These are phyloP conservation scores for Aethina tumida DNA, from an alignment of 1,140 invertebrate species.

Conservation along the genomic window DNA sequence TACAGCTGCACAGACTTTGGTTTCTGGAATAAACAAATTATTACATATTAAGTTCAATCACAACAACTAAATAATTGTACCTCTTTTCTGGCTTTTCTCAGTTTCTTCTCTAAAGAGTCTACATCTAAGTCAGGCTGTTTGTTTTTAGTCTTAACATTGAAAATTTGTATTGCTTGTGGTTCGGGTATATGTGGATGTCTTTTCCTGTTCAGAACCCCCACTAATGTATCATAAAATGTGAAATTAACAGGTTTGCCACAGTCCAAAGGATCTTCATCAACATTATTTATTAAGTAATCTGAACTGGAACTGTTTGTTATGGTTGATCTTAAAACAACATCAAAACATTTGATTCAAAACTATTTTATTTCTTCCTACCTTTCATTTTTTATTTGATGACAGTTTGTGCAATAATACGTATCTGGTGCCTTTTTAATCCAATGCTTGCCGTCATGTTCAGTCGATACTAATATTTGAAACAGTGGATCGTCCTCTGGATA, in stretches of 20 bases:
- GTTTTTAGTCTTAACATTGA: slow-evolving; percentile 49
- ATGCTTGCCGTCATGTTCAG: slow-evolving; percentile 47
- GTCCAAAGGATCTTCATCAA: slow-evolving; percentile 59
- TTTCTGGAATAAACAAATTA: slow-evolving; percentile 48
- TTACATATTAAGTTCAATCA: slow-evolving; percentile 6
- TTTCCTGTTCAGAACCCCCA: slow-evolving; percentile 65
- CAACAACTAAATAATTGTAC: slow-evolving; percentile 29
- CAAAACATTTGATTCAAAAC: neutral
- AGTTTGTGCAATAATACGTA: slow-evolving; percentile 32
- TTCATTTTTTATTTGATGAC: slow-evolving; percentile 16
- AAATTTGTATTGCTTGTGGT: slow-evolving; percentile 62
- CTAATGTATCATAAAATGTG: slow-evolving; percentile 79
- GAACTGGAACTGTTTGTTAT: slow-evolving; percentile 8
- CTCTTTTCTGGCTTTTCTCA: slow-evolving; percentile 74
- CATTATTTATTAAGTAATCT: slow-evolving; percentile 4
- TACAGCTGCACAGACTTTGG: slow-evolving; percentile 77
- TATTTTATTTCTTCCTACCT: slow-evolving; percentile 4
- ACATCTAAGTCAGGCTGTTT: slow-evolving; percentile 65
- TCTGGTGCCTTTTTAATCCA: slow-evolving; percentile 48
- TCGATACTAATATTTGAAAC: slow-evolving; percentile 55
- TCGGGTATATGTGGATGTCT: slow-evolving; percentile 48
- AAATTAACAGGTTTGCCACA: slow-evolving; percentile 82
- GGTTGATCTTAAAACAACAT: slow-evolving; percentile 8
- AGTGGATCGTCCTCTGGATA: slow-evolving; percentile 46
- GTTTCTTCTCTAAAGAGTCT: slow-evolving; percentile 60